Base-by-base conservation (phyloP, 1,140 invertebrate genomes). In the Meloidogyne exigua region DNA sequence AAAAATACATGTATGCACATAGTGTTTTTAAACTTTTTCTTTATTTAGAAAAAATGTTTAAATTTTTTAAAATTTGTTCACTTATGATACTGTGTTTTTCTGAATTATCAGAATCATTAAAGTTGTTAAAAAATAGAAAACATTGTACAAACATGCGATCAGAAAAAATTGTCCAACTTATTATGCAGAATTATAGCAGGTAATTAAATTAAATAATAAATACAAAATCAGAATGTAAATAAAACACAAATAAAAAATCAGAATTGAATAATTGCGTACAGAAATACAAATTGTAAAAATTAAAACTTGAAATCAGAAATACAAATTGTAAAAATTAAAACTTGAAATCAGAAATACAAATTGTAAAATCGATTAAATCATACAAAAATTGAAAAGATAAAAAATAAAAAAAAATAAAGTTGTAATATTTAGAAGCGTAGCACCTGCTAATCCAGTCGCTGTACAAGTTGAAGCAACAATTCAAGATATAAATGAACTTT, bases 401-500 rank as follows among this genome's bases (percentile, higher is more conserved):
- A 15, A 1, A 15, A 44, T 1, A 44, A 9, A 57, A 21, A 57
- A 7, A 21, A 57, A 57, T 57, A 57, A 57, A 57, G 21, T 7
- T n/a, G 0, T 3, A 57, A 57, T 39, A 28, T 79, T 76, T 23
- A 75, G 78, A 68, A 84, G 73, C 66, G 68, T 78, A 68, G 75
- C 62, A n/a, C 83, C 83, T 11, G 73, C 74, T 2, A 85, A 77
- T 21, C 84, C 83, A 10, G 78, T 84, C 7, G 75, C 75, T 18
- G 81, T 83, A 1, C 64, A 85, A 36, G 85, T 85, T 21, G 85
- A 86, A 67, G 81, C 87, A 0, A 86, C 84, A 10, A 78, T 86
- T 3, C 84, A 86, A 71, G 84, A 86, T 66, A 87, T 86, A 15
- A 75, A 73, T 66, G 84, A 88, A 57, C 70, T 86, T 1, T 84